Conservation (phyloP, 2,888 invertebrate species). For the Luperina testacea region DNA sequence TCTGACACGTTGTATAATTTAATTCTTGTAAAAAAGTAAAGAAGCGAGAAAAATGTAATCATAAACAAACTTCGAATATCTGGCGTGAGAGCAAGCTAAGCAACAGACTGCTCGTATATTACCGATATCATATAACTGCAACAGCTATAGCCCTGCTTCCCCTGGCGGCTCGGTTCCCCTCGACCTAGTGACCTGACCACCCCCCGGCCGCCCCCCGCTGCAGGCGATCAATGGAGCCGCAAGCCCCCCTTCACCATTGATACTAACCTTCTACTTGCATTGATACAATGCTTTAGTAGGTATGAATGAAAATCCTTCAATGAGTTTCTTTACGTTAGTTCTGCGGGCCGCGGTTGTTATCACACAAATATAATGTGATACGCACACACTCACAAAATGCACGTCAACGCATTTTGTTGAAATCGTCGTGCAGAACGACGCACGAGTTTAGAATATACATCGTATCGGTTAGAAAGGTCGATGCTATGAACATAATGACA, state of each 20-base stretch:
- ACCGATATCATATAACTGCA: constrained; percentile 64
- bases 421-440: constrained; percentile 56
- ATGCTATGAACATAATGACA: constrained; percentile 57
- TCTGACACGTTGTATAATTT: constrained; percentile 71
- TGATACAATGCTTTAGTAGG: constrained; percentile 73
- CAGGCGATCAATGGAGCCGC: constrained; percentile 84
- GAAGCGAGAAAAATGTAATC: constrained; percentile 70
- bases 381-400: constrained; percentile 45
- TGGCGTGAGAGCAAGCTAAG: constrained; percentile 67
- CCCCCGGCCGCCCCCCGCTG: constrained; percentile 70
- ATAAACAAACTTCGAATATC: constrained; percentile 69
- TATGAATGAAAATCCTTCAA: constrained; percentile 76
- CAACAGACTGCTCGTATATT: constrained; percentile 64
- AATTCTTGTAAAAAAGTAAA: constrained; percentile 67
- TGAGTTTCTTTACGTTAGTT: constrained; percentile 63
- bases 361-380: constrained; percentile 45
- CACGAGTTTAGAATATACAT: constrained; percentile 53
- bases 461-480: constrained; percentile 58
- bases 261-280: constrained; percentile 72
- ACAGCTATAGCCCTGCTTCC: constrained; percentile 53
- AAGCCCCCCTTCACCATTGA: constrained; percentile 74
- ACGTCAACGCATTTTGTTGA: constrained; percentile 50
- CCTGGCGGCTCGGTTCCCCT: constrained; percentile 67
- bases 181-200: constrained; percentile 83
- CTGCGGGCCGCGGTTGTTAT: constrained; percentile 53